phyloP scores from a whole-genome alignment of 2,888 invertebrate genomes.

The Parnassius apollo region DNA sequence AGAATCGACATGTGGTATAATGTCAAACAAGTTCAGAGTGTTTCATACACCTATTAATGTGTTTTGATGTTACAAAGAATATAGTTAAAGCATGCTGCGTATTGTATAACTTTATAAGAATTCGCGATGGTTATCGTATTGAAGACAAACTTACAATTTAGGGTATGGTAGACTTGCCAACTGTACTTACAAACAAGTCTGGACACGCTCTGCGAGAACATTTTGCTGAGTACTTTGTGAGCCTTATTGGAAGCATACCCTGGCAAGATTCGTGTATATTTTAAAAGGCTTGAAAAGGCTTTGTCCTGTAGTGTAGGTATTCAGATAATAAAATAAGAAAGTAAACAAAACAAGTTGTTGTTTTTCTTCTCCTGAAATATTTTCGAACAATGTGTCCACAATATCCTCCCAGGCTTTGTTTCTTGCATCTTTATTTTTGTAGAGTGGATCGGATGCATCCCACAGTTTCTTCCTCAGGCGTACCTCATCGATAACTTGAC shows the following conservation, averaged over 20 bases:
- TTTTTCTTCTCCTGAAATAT: neutral
- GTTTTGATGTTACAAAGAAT: slow-evolving; percentile 33
- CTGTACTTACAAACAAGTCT: slow-evolving; percentile 33
- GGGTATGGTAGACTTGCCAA: slow-evolving; percentile 32
- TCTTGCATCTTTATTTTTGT: slow-evolving; percentile 14
- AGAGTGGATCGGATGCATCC: no score
- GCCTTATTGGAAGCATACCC: slow-evolving; percentile 32
- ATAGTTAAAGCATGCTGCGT: slow-evolving; percentile 37
- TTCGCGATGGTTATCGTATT: slow-evolving; percentile 33
- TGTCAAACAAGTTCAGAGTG: slow-evolving; percentile 42
- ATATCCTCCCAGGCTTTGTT: neutral
- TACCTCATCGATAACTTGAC: no score
- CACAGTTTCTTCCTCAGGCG: no score
- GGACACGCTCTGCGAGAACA: slow-evolving; percentile 33
- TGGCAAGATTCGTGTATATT: slow-evolving; percentile 36
- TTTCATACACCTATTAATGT: slow-evolving; percentile 35
- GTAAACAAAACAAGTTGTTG: slow-evolving; percentile 17
- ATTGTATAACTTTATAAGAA: slow-evolving; percentile 36
- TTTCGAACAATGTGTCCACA: neutral
- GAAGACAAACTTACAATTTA: slow-evolving; percentile 27
- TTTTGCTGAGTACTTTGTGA: slow-evolving; percentile 36
- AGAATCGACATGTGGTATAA: slow-evolving; percentile 36
- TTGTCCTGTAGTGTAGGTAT: slow-evolving; percentile 8
- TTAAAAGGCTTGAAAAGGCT: slow-evolving; percentile 28
- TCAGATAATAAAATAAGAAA: slow-evolving; percentile 11